Percentiles rank a stretch among this genome's conserved stretches.
Evolutionary conservation across 2,797 vertebrate genomes (phyloP).

Genomic region (Myotis planiceps): DNA sequence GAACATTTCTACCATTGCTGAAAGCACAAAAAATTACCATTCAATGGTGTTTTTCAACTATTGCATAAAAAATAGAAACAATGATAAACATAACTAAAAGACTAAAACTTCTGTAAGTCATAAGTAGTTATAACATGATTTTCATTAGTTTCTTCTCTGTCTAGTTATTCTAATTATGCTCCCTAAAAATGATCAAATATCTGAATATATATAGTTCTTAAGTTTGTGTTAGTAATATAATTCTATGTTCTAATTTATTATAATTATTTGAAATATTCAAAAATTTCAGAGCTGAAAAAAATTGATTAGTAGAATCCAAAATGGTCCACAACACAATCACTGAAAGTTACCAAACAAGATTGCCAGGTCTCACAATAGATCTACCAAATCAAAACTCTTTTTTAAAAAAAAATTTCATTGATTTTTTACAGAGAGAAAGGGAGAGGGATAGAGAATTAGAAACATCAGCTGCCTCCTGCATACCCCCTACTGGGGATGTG

Average conservation of each 20-base stretch:
- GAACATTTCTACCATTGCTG: neutral
- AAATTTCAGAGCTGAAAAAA: neutral
- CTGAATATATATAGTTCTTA: neutral
- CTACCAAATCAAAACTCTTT: neutral
- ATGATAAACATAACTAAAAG: constrained; percentile 22
- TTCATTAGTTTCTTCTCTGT: constrained; percentile 43
- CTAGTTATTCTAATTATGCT: constrained; percentile 8
- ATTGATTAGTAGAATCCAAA: neutral
- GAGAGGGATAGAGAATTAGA: too few relatives aligned
- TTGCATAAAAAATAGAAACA: neutral
- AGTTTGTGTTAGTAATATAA: neutral
- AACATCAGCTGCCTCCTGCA: too few relatives aligned
- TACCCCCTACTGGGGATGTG: too few relatives aligned
- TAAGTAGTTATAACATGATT: neutral
- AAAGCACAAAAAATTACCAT: neutral
- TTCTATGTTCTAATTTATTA: neutral
- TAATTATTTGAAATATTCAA: constrained; percentile 7
- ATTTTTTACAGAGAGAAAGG: too few relatives aligned
- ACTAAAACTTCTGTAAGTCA: constrained; percentile 16
- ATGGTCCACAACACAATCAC: neutral
- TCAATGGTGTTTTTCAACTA: neutral
- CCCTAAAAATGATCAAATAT: neutral
- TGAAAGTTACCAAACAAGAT: neutral
- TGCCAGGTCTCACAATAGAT: neutral
- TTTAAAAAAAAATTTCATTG: neutral